Base-by-base conservation (phyloP, 2,797 vertebrate species). In the Falco cherrug region DNA sequence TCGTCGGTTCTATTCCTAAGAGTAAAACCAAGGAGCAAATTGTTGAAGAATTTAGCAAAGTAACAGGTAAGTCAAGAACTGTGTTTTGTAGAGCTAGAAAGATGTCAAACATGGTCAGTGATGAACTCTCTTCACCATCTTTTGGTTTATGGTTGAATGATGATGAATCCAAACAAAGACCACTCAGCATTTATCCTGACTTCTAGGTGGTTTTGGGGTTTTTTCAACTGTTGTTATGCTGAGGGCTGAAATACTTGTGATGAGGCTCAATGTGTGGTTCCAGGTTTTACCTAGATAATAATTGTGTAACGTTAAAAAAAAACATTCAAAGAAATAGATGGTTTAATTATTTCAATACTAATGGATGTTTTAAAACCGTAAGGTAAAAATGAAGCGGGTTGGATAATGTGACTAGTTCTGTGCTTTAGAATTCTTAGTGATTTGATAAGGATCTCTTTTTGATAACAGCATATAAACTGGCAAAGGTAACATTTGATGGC, bases 1-100 rank as follows among this genome's bases (percentile, higher is more conserved):
- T 99, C 95, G 99, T 99, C 96, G 99, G 99, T 79, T 99, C 99
- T 97, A 99, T 99, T 97, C 99, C 99, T 96, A 99, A 99, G 98
- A 99, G 99, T 98, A 99, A 99, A 99, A 99, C 99, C 89, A 99
- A 99, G 98, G 99, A 99, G 96, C 99, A 99, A 97, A 99, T 99
- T 84, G 98, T 99, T 84, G 99, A 99, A 96, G 99, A 99, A 97
- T 99, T 99, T 96, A 97, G 98, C 84, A 99, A 99, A 99, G 99
- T 99, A 97, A 99, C 99, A 98, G 99, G 99, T 99, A 97, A 98
- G 98, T 93, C 77, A 53, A 8, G 90, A 90, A 79, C 48, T 91
- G 48, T 16, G 48, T 87, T 95, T 78, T 50, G 7, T 74, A 64
- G 68, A 78, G 31, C 16, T 81, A 57, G n/a, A 64, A 64, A 21